Evolutionary conservation across 2,113 vertebrate genomes (phyloP).

Genomic region (Hydrochoerus hydrochaeris): DNA sequence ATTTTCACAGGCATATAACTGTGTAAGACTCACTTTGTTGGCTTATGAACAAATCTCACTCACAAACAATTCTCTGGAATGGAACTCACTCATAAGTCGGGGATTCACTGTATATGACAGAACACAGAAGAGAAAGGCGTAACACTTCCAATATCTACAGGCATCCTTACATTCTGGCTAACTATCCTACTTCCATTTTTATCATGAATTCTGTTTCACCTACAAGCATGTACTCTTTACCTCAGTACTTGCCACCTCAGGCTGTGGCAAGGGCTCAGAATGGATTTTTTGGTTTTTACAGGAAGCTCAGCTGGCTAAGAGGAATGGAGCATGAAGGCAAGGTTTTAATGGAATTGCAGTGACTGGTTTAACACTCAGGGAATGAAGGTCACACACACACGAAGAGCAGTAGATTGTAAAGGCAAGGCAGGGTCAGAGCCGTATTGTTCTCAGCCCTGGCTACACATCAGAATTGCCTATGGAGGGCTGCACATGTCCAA

Average conservation of each 20-base stretch:
- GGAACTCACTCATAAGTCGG: not conserved
- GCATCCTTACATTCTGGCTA: not conserved
- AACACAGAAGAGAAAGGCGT: not conserved
- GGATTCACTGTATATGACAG: not conserved
- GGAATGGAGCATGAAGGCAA: not conserved
- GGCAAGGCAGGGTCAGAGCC: not conserved
- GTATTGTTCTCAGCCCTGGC: not conserved
- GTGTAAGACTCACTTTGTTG: not conserved
- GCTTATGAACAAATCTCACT: not conserved
- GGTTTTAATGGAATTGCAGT: conserved; percentile 39
- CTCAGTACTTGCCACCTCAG: not conserved
- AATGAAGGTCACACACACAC: not conserved
- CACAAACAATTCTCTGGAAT: not conserved
- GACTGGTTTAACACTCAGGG: not conserved
- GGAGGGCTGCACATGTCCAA: not conserved
- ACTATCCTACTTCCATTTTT: not conserved
- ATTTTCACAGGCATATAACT: not conserved
- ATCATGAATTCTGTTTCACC: not conserved
- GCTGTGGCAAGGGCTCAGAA: not conserved
- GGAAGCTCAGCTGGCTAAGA: conserved; percentile 16
- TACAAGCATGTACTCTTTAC: not conserved
- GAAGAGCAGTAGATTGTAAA: not conserved
- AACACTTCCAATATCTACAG: not conserved
- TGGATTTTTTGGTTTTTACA: not conserved
- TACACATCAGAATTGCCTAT: not conserved